These are phyloP conservation scores for Peromyscus nudipes DNA, from an alignment of 2,797 vertebrate genomes.

Conservation along the genomic window DNA sequence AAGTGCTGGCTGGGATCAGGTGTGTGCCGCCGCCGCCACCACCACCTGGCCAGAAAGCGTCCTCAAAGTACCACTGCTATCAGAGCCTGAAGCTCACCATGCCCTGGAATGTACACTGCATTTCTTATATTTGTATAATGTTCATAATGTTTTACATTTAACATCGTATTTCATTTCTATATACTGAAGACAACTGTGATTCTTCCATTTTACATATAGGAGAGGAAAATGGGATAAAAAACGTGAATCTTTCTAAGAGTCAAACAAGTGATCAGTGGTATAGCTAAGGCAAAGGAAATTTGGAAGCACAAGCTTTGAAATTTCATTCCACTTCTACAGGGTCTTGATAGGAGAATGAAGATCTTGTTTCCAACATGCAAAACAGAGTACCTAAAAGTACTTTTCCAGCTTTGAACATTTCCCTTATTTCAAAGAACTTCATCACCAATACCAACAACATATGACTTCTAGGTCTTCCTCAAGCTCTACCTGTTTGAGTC, in stretches of 20 bases:
- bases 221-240: not conserved
- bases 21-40: too few relatives aligned
- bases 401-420: not conserved
- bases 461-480: not conserved
- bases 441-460: not conserved
- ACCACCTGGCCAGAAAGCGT: too few relatives aligned
- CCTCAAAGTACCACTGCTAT: not conserved
- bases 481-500: not conserved
- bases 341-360: not conserved
- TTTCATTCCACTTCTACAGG: not conserved
- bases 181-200: not conserved
- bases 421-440: not conserved
- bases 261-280: not conserved
- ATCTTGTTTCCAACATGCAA: not conserved
- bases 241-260: not conserved
- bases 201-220: not conserved
- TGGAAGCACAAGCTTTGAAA: not conserved
- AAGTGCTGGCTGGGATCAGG: too few relatives aligned
- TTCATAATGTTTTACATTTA: conserved; percentile 28
- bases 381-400: not conserved
- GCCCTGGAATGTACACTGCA: not conserved
- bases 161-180: not conserved
- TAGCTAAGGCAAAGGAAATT: not conserved
- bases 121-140: not conserved
- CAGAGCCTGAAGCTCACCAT: not conserved